Conservation (phyloP, 1,140 invertebrate genomes). For the Dinothrombium tinctorium region DNA sequence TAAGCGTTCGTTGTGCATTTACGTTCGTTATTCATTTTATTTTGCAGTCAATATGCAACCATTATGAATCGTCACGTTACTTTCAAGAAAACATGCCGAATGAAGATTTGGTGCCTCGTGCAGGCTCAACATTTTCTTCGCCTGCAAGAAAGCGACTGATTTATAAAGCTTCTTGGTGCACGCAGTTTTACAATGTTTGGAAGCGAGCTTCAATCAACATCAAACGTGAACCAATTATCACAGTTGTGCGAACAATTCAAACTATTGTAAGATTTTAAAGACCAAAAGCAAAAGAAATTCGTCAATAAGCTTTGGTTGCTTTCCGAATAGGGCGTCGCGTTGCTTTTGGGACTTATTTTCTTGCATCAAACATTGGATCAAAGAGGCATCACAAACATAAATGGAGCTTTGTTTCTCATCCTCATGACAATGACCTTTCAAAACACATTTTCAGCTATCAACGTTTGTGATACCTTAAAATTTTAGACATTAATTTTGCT, state of each 20-base stretch:
- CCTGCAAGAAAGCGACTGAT: neutral
- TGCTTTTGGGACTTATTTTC: constrained; percentile 68
- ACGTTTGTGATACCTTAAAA: constrained; percentile 32
- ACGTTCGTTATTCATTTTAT: neutral
- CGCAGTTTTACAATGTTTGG: constrained; percentile 62
- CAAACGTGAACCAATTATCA: constrained; percentile 63
- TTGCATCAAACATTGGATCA: constrained; percentile 56
- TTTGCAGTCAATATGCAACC: constrained; percentile 25
- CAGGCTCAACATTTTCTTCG: neutral
- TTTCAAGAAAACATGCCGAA: neutral
- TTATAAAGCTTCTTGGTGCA: constrained; percentile 49
- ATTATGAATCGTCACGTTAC: neutral
- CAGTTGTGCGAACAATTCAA: constrained; percentile 65
- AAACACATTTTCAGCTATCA: constrained; percentile 66
- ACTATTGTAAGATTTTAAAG: constrained; percentile 41
- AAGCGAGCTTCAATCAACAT: constrained; percentile 72
- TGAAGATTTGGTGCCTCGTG: neutral
- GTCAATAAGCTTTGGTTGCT: neutral
- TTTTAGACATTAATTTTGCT: constrained; percentile 3
- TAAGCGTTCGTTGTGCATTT: neutral
- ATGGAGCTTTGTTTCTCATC: constrained; percentile 74
- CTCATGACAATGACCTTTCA: constrained; percentile 82
- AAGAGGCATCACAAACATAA: constrained; percentile 80
- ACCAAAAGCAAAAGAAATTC: neutral
- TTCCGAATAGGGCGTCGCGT: constrained; percentile 41